Percentiles rank a stretch among this genome's conserved stretches.
These are phyloP conservation scores for Bombus sibiricus DNA, from an alignment of 1,140 invertebrate genomes.

Conservation along the genomic window DNA sequence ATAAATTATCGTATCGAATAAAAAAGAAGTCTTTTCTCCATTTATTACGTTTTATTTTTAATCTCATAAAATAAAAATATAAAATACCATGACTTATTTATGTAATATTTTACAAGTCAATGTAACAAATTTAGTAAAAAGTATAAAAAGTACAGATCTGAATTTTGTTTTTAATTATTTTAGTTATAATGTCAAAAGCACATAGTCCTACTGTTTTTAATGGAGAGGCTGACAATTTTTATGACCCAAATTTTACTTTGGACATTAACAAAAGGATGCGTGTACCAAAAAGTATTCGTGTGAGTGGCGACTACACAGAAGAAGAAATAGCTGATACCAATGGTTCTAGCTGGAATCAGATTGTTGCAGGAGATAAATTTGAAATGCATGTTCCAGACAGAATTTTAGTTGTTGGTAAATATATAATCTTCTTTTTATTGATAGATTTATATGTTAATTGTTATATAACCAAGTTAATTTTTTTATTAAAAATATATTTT, in stretches of 20 bases:
- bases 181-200: constrained; percentile 83
- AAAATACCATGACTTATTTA: neutral
- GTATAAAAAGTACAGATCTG: neutral
- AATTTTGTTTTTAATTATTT: constrained; percentile 44
- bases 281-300: constrained; percentile 90
- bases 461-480: neutral
- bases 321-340: constrained; percentile 84
- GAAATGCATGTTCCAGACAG: constrained; percentile 96
- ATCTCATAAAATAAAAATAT: neutral
- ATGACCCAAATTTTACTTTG: constrained; percentile 87
- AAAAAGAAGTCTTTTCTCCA: neutral
- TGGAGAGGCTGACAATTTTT: constrained; percentile 86
- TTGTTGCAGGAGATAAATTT: constrained; percentile 86
- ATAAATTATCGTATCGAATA: neutral
- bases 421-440: constrained; percentile 1
- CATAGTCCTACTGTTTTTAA: constrained; percentile 85
- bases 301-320: constrained; percentile 87
- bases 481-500: neutral
- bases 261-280: constrained; percentile 91
- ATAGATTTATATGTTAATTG: neutral
- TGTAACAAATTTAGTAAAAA: neutral
- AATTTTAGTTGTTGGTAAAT: constrained; percentile 90
- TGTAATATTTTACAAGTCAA: neutral
- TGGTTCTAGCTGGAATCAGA: constrained; percentile 86
- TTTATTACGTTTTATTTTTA: neutral